Evolutionary conservation across 2,113 vertebrate genomes (phyloP), one percentile per base, ranked within the genome.

Genomic region (Macquaria ambigua): DNA sequence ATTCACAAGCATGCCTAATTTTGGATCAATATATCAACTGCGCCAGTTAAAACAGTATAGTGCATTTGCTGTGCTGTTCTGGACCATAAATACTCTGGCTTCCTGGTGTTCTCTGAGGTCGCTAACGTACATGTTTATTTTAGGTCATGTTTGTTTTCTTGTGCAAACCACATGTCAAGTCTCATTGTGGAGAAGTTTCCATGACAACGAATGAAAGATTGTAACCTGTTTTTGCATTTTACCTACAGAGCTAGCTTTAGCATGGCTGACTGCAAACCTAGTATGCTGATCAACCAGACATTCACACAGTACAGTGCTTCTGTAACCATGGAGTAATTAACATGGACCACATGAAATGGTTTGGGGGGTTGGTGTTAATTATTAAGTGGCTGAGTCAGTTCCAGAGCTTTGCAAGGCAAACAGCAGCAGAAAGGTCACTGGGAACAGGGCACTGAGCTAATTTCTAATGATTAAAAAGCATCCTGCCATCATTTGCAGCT

Each of bases 361-460:
- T 91, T 79, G 6, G 53, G 80, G 74, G 69, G 5, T 80, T 52
- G 53, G 6, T 89, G 82, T 82, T 90, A 86, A 92, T 90, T 87
- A 90, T 90, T 89, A 77, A 89, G 76, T 31, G 70, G 52, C 28
- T 85, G 79, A 88, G 46, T 86, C 76, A 86, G 66, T 80, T 77
- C 34, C 50, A 62, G 23, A 62, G 82, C 66, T 81, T 83, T 84
- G 58, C 82, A 79, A 31, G 71, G 11, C 58, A 73, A 86, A 82
- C 34, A 18, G 34, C 58, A 78, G 46, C 64, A 87, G 72, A 83
- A 73, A 91, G 81, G 85, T 85, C 69, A 81, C 16, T 0, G 31
- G 61, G 67, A 80, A 25, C 41, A 23, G 39, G 50, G 21, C 31
- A 39, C 3, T 20, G 28, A 77, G 72, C 62, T 70, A 0, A 53